Base-by-base conservation (phyloP, 2,888 invertebrate genomes). In the Kryphioiulus occultus region DNA sequence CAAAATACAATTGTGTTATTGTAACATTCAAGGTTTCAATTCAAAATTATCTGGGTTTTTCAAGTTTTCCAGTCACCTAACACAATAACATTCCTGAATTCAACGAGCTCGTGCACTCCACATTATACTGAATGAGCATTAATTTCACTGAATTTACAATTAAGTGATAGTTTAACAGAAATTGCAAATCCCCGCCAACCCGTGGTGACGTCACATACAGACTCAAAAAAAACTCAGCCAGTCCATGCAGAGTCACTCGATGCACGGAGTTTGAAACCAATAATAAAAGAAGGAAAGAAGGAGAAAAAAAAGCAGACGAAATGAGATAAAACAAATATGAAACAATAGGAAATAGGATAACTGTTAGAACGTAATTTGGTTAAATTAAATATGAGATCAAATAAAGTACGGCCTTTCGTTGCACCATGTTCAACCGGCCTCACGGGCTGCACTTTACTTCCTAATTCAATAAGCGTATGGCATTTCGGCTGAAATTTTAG, bases 361-460 rank as follows among this genome's bases (percentile, higher is more conserved):
- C 68, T 68, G 68, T 26, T 26, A 26, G n/a, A 68, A 68, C 68
- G 26, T 68, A 68, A 68, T 68, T 68, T 68, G 68, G 26, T 68
- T 68, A 68, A 68, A 68, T 68, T 68, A 68, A 68, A 68, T 68
- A 68, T 68, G 68, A 68, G 68, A 68, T 68, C 68, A 68, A 68
- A 68, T 68, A 68, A 68, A 68, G 68, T 26, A 68, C 26, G 68
- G 68, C 68, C 26, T 68, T 68, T 68, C 68, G 68, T 53, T 68
- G 7, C 68, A 68, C 68, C 26, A 26, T 68, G 26, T 68, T 68
- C 26, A 68, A 68, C 68, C 68, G 68, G 68, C 68, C 68, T 68
- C 68, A 68, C 68, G 26, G 68, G 68, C 68, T 68, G 68, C 68
- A 68, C 68, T 68, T 68, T 68, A 68, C 12, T 68, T 68, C 68